Conservation (phyloP, 2,888 invertebrate genomes). For the Thereva nobilitata region DNA sequence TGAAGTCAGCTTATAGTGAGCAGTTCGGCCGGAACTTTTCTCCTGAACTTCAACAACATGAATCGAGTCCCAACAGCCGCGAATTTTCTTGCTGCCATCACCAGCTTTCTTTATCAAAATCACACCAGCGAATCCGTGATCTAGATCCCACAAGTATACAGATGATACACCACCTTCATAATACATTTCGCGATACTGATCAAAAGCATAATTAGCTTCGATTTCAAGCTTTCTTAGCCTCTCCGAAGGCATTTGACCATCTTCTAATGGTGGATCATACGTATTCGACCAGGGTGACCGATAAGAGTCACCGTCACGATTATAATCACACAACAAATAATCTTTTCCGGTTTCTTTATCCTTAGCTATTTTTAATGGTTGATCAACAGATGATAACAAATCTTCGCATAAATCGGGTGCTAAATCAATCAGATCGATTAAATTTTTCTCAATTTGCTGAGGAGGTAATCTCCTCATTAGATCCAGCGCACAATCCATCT, state of each 20-base stretch:
- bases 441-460: conserved; percentile 98
- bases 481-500: conserved; percentile 98
- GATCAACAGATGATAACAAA: conserved; percentile 94
- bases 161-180: conserved; percentile 99
- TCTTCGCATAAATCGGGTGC: conserved; percentile 96
- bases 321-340: conserved; percentile 97
- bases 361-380: conserved; percentile 95
- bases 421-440: conserved; percentile 96
- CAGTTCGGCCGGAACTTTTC: conserved; percentile 89
- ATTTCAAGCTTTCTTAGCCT: conserved; percentile 92
- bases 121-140: conserved; percentile 97
- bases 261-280: conserved; percentile 96
- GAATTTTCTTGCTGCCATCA: conserved; percentile 97
- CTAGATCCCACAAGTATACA: conserved; percentile 99
- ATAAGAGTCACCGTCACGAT: conserved; percentile 98
- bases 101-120: conserved; percentile 99
- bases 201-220: conserved; percentile 98
- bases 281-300: conserved; percentile 99
- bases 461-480: conserved; percentile 98
- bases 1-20: conserved; percentile 98
- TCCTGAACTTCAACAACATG: conserved; percentile 99
- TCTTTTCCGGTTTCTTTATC: conserved; percentile 96
- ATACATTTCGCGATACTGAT: conserved; percentile 98
- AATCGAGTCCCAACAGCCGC: conserved; percentile 99
- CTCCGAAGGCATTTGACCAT: conserved; percentile 98